phyloP scores from a whole-genome alignment of 2,888 invertebrate genomes.

The Pachymerium ferrugineum region DNA sequence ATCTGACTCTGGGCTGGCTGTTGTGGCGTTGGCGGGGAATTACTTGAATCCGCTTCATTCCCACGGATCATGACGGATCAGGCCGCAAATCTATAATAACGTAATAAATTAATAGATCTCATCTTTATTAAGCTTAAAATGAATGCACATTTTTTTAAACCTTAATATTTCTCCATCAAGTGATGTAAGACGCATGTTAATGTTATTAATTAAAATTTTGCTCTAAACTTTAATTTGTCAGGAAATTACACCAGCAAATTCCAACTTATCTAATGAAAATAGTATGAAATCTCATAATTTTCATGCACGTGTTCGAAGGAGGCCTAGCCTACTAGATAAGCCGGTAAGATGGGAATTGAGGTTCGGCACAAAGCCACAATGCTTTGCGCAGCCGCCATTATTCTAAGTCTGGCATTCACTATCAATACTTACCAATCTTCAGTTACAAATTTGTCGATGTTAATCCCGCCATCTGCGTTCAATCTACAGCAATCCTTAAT shows the following conservation, averaged over 20 bases:
- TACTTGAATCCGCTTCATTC: slow-evolving; percentile 17
- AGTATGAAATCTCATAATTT: neutral
- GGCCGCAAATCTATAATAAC: neutral
- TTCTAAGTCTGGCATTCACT: neutral
- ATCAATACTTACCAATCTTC: slow-evolving; percentile 35
- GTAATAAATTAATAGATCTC: neutral
- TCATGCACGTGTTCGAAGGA: neutral
- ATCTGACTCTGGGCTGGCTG: neutral
- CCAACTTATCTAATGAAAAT: neutral
- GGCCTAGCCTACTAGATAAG: neutral
- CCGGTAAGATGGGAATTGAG: neutral
- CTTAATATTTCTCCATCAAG: too few relatives aligned
- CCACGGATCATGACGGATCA: slow-evolving; percentile 28
- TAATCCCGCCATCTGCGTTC: slow-evolving; percentile 41
- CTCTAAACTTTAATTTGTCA: too few relatives aligned
- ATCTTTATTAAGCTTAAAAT: too few relatives aligned
- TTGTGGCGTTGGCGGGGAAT: neutral
- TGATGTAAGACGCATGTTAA: too few relatives aligned
- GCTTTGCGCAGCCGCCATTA: slow-evolving; percentile 32
- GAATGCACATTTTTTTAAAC: too few relatives aligned
- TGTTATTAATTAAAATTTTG: too few relatives aligned
- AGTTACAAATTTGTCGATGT: slow-evolving; percentile 39
- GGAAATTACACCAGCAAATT: neutral
- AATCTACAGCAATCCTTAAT: slow-evolving; percentile 41
- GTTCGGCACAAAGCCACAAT: slow-evolving; percentile 7